Percentiles rank a stretch among this genome's conserved stretches.
phyloP scores from a whole-genome alignment of 2,888 invertebrate genomes.

The Drosophila mulleri region DNA sequence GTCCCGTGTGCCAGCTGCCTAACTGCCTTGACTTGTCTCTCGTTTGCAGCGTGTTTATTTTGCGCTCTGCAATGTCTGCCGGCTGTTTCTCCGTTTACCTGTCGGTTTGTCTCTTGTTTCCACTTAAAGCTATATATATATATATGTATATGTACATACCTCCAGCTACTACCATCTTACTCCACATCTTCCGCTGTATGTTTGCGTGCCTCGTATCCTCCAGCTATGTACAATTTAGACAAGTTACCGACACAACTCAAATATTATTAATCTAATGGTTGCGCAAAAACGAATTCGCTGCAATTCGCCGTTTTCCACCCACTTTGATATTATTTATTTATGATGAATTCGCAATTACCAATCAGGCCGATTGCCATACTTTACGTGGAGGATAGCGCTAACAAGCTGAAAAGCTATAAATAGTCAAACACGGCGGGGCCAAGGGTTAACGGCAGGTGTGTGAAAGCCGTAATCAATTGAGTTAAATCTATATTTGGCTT shows the following conservation, averaged over 20 bases:
- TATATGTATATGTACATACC: neutral
- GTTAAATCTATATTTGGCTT: neutral
- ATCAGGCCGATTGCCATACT: conserved; percentile 4
- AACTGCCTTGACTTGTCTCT: conserved; percentile 61
- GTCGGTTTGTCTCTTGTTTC: conserved; percentile 22
- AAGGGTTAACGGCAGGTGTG: too few relatives aligned
- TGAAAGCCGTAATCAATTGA: neutral
- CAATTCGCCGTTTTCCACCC: neutral
- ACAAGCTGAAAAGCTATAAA: neutral
- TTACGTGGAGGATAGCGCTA: neutral
- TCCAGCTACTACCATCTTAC: too few relatives aligned
- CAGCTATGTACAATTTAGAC: conserved; percentile 62
- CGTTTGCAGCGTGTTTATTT: conserved; percentile 60
- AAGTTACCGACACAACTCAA: conserved; percentile 67
- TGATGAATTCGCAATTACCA: conserved; percentile 19
- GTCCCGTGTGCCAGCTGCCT: conserved; percentile 19
- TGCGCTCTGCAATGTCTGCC: conserved; percentile 60
- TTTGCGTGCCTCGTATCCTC: too few relatives aligned
- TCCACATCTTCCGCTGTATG: neutral
- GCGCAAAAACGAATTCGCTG: conserved; percentile 21
- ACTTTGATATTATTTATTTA: conserved; percentile 13
- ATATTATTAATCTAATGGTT: conserved; percentile 70
- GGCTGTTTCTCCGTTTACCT: conserved; percentile 55
- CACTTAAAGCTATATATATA: neutral
- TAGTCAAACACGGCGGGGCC: neutral